phyloP scores from a whole-genome alignment of 1,140 invertebrate genomes.

The Heliconius hermathena region DNA sequence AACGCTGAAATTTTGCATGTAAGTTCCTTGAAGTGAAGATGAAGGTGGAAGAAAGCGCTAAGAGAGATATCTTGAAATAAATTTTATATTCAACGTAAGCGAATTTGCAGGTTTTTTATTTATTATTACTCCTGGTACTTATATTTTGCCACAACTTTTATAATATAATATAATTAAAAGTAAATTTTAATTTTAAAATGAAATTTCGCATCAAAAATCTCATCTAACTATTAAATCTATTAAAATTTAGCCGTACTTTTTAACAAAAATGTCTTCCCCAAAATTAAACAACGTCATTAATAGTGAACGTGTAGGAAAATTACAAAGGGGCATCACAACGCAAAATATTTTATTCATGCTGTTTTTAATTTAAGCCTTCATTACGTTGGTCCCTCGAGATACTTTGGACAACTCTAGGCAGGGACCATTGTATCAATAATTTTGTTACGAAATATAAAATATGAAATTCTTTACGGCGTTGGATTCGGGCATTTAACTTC shows the following conservation, averaged over 20 bases:
- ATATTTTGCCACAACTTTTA: no score
- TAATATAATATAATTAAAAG: neutral
- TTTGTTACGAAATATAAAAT: neutral
- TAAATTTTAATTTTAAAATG: neutral
- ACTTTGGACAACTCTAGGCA: constrained; percentile 20
- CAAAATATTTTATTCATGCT: constrained; percentile 32
- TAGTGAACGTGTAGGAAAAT: constrained; percentile 28
- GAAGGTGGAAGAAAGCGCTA: no score
- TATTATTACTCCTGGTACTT: no score
- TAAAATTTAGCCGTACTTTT: neutral
- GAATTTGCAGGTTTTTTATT: no score
- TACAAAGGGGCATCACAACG: constrained; percentile 14
- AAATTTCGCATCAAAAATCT: neutral
- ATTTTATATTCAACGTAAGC: no score
- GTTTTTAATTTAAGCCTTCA: constrained; percentile 38
- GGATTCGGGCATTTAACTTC: neutral
- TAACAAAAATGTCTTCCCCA: neutral
- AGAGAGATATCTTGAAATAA: no score
- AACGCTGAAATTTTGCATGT: no score
- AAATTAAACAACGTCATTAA: constrained; percentile 17
- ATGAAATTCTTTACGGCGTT: no score
- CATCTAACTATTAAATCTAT: neutral
- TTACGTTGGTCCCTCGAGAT: constrained; percentile 28
- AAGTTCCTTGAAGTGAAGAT: no score
- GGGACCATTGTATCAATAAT: neutral